Conservation (phyloP, 2,113 vertebrate species). For the Noturus placidus region DNA sequence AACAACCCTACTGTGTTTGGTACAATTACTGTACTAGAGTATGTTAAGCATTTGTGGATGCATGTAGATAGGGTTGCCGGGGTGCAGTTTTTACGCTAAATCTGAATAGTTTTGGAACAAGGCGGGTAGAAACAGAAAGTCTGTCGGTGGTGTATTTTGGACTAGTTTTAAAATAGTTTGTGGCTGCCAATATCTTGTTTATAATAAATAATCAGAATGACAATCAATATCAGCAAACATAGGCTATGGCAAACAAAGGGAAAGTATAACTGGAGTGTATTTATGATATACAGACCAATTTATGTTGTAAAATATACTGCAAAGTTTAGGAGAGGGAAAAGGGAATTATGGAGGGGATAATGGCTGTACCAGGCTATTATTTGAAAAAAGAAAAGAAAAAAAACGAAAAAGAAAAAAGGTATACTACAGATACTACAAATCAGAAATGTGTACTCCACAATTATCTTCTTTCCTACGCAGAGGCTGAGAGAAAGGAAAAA, state of each 20-base stretch:
- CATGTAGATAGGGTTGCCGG: background rate
- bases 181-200: background rate
- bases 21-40: too few species aligned
- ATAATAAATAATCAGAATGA: background rate
- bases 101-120: background rate
- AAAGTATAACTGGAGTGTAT: background rate
- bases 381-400: too few species aligned
- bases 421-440: background rate
- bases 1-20: too few species aligned
- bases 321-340: background rate
- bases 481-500: background rate
- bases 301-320: background rate
- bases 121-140: background rate
- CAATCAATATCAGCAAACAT: background rate
- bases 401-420: too few species aligned
- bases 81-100: background rate
- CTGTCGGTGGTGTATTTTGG: background rate
- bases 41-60: too few species aligned
- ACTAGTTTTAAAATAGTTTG: background rate
- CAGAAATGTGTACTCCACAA: background rate
- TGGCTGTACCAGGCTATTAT: background rate
- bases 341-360: background rate
- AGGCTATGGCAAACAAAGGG: background rate
- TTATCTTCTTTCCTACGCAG: background rate
- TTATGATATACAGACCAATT: background rate